Evolutionary conservation across 2,888 invertebrate species (phyloP), one percentile per base, ranked within the genome.

Genomic region (Helleia helle): DNA sequence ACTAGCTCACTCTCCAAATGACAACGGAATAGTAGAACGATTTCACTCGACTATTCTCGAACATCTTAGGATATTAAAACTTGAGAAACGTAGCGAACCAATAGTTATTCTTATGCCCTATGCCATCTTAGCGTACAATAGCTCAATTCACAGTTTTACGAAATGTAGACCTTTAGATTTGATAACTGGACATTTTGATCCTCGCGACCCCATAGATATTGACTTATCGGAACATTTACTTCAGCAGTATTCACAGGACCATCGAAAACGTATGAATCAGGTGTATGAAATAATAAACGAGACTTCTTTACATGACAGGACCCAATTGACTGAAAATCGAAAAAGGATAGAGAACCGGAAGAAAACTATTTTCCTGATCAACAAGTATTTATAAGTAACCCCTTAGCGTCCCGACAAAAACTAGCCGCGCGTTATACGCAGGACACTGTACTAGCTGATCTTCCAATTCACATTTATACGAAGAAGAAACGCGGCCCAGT

Each of bases 181-280:
- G 17, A 47, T 56, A 4, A 50, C 42, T 1, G 56, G 54, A 17
- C 56, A 59, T 14, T 47, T 47, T 24, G 56, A 54, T 13, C 54
- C 55, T 1, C 30, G 56, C 5, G 55, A 59, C 36, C 48, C 50
- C 0, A 2, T 50, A 34, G 52, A 55, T 9, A 44, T 59, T 4
- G 44, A 54, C 5, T 12, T 55, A 18, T 38, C 53, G 1, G 42
- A 38, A 26, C 52, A 56, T 3, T 17, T 56, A 9, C 18, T 58
- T 0, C 56, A 56, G 40, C 54, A 55, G 17, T 56, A 58, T 22
- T 22, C 38, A 1, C 38, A 42, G 38, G 41, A 44, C 1, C 56
- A 56, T 37, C 34, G 28, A 9, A 12, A 47, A 12, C 44, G 28
- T 11, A 52, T 53, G 51, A 44, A 26, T 17, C 24, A 37, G 9